Conservation (phyloP, 2,797 vertebrate species). For the Anguilla obscura region DNA sequence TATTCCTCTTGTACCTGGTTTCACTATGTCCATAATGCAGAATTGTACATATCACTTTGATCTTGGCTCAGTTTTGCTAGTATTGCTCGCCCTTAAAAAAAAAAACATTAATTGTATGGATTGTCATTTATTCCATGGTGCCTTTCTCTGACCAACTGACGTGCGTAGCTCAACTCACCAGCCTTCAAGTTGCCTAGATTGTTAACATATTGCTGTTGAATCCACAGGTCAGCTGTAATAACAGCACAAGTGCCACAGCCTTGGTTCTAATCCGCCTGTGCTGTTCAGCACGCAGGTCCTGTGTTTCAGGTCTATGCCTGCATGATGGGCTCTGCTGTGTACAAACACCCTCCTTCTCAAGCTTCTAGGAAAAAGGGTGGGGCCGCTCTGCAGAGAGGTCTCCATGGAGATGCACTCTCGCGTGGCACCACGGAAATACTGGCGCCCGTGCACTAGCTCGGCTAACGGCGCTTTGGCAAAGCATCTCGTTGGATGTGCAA, state of each 20-base stretch:
- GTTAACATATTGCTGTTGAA: background rate
- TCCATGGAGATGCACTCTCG: slow-evolving; percentile 49
- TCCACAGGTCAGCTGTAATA: background rate
- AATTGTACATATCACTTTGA: background rate
- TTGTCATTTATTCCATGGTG: background rate
- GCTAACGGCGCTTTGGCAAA: background rate
- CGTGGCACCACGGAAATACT: slow-evolving; percentile 47
- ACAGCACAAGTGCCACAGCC: background rate
- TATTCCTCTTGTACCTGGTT: background rate
- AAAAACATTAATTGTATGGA: background rate
- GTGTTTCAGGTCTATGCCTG: background rate
- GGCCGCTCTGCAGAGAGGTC: slow-evolving; percentile 36
- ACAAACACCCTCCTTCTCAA: background rate
- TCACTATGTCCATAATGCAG: background rate
- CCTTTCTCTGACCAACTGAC: background rate
- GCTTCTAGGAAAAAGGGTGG: slow-evolving; percentile 22
- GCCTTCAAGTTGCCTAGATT: background rate
- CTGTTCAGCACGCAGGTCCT: background rate
- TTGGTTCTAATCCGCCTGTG: background rate
- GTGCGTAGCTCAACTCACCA: background rate
- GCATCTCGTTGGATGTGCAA: background rate
- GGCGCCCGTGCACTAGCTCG: slow-evolving; percentile 19
- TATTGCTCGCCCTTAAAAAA: background rate
- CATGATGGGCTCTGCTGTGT: background rate
- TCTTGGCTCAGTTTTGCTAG: background rate